A percentile compares a stretch with the other conserved stretches of the same genome.
Conservation (phyloP, 2,888 invertebrate genomes). For the Xestia c-nigrum region DNA sequence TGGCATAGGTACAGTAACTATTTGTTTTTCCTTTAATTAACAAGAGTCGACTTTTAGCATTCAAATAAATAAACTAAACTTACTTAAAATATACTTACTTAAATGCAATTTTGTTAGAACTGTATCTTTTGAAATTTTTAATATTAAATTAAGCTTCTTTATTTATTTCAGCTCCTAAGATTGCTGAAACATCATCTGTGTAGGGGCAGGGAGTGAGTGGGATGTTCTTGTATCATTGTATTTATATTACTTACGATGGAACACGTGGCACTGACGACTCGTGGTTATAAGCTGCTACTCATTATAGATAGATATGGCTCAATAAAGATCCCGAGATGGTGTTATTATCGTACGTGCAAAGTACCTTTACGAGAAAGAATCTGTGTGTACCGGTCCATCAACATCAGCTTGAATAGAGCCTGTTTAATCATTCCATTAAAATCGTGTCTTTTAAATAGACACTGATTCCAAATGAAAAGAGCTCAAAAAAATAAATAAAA, state of each 20-base stretch:
- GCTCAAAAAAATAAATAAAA: no score
- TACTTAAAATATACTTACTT: no score
- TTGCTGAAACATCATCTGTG: neutral
- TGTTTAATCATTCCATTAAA: neutral
- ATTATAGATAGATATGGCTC: neutral
- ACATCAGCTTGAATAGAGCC: neutral
- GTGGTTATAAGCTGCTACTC: neutral
- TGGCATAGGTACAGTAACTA: neutral
- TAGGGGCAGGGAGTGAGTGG: neutral
- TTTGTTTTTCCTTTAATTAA: neutral
- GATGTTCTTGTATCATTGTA: neutral
- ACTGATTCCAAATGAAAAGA: neutral
- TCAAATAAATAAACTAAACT: no score
- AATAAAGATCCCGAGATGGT: neutral
- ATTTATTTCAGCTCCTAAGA: neutral
- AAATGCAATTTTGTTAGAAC: neutral
- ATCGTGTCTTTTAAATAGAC: neutral
- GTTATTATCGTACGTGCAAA: neutral
- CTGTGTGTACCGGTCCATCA: neutral
- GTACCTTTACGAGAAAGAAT: neutral
- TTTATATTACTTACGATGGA: conserved; percentile 1
- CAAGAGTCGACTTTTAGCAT: neutral
- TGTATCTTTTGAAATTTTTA: neutral
- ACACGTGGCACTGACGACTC: conserved; percentile 18
- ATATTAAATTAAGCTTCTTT: neutral